A percentile compares a stretch with the other conserved stretches of the same genome.
phyloP scores from a whole-genome alignment of 2,797 vertebrate species.

The Amniataba percoides region DNA sequence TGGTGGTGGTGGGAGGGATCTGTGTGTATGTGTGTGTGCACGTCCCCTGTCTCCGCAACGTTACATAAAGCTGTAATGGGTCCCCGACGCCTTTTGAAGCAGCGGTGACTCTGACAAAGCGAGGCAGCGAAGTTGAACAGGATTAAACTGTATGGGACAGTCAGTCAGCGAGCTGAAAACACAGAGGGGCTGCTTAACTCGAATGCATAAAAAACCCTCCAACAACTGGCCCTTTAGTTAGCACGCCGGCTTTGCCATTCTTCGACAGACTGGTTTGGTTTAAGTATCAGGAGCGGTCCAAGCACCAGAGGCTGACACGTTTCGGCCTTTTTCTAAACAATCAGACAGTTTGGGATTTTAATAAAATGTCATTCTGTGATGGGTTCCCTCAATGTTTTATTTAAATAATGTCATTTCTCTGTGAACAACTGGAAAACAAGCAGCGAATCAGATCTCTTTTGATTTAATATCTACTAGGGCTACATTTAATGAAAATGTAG shows the following conservation, averaged over 20 bases:
- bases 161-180: slow-evolving; percentile 38
- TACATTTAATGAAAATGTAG: too few relatives aligned
- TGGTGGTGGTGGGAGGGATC: background rate
- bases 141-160: slow-evolving; percentile 61
- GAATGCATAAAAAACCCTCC: background rate
- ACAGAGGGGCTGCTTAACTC: slow-evolving; percentile 13
- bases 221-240: slow-evolving; percentile 4
- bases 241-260: background rate
- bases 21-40: slow-evolving; percentile 51
- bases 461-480: background rate
- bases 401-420: background rate
- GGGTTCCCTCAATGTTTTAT: background rate
- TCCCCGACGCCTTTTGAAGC: slow-evolving; percentile 72
- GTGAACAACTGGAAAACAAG: background rate
- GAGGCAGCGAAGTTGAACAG: slow-evolving; percentile 61
- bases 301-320: background rate
- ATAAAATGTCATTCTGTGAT: background rate
- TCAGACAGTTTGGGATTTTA: background rate
- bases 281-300: background rate
- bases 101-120: slow-evolving; percentile 59
- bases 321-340: background rate
- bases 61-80: slow-evolving; percentile 79
- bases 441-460: background rate
- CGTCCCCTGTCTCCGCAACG: slow-evolving; percentile 32
- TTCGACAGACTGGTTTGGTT: background rate